Evolutionary conservation across 2,888 invertebrate genomes (phyloP), one percentile per base, ranked within the genome.

Genomic region (Apoda limacodes): DNA sequence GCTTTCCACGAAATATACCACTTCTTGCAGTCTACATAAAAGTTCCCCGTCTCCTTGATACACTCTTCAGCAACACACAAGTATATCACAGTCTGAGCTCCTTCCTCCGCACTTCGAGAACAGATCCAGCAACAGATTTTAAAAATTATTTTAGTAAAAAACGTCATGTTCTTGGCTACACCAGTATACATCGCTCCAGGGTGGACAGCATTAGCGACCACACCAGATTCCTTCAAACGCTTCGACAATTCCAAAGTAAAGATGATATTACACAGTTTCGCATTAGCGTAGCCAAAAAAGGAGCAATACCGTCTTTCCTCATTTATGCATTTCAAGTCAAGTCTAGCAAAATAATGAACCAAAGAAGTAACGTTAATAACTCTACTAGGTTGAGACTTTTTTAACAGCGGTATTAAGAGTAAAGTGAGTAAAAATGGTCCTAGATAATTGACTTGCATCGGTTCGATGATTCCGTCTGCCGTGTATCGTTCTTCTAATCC

Each of bases 361-460:
- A 86, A 78, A 0, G 92, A 92, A 0, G 92, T 89, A 0, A 92
- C 90, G 9, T 90, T 84, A 0, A 93, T 83, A 0, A 93, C 85
- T 14, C 93, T 83, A 28, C 89, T 85, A 1, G 89, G 88, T 1
- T 82, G 78, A 2, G 89, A 87, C 35, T 81, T 78, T 60, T 88
- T 90, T 37, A 92, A 50, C 14, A 90, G 58, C 58, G 90, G 91
- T 38, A 92, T 83, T 6, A 97, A 76, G 9, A 94, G 81, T 59
- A 91, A 90, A 0, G 95, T 95, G 10, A 96, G 81, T 22, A 96
- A 76, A 60, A 94, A 96, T 9, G 93, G 93, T 1, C 94, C 93
- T 60, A 91, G 92, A 55, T 95, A 89, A 62, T 96, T 96, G 2
- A 93, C 90, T 13, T 91, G 94, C 84, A 92, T 90, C 10, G 91